A percentile compares a stretch with the other conserved stretches of the same genome.
phyloP scores from a whole-genome alignment of 2,888 invertebrate species.

The Euspilapteryx auroguttella region DNA sequence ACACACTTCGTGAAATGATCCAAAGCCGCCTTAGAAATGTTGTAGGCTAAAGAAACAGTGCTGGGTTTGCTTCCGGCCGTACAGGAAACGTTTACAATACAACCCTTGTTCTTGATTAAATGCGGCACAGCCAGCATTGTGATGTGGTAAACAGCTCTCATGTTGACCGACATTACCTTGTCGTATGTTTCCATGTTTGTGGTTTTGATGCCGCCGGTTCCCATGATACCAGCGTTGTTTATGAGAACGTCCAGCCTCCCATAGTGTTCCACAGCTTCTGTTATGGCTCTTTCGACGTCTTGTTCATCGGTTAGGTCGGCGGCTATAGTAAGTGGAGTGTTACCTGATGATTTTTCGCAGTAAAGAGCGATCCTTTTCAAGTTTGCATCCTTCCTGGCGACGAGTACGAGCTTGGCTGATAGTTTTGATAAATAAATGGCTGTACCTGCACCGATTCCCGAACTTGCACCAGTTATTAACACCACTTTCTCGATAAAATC shows the following conservation, averaged over 20 bases:
- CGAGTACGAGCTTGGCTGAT: conserved; percentile 66
- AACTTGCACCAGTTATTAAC: conserved; percentile 71
- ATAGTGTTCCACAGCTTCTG: conserved; percentile 69
- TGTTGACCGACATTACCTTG: conserved; percentile 82
- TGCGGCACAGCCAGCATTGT: conserved; percentile 85
- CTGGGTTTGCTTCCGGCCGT: conserved; percentile 70
- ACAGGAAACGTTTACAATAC: conserved; percentile 90
- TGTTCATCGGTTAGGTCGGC: conserved; percentile 70
- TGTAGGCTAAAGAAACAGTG: conserved; percentile 82
- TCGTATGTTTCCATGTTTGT: conserved; percentile 83
- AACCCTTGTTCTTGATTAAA: conserved; percentile 76
- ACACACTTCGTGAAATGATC: conserved; percentile 92
- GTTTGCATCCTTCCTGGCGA: conserved; percentile 49
- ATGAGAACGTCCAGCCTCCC: conserved; percentile 75
- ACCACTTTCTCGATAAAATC: conserved; percentile 65
- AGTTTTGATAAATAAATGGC: conserved; percentile 68
- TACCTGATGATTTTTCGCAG: conserved; percentile 57
- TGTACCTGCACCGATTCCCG: conserved; percentile 74
- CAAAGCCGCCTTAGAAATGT: conserved; percentile 88
- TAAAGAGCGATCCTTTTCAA: conserved; percentile 36
- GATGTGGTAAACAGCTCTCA: conserved; percentile 76
- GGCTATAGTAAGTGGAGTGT: conserved; percentile 56
- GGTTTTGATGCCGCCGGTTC: conserved; percentile 77
- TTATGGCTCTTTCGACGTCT: conserved; percentile 67
- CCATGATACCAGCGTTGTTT: conserved; percentile 85